Base-by-base conservation (phyloP, 64 coral and sea anemone genomes). In the Catalaphyllia jardinei region DNA sequence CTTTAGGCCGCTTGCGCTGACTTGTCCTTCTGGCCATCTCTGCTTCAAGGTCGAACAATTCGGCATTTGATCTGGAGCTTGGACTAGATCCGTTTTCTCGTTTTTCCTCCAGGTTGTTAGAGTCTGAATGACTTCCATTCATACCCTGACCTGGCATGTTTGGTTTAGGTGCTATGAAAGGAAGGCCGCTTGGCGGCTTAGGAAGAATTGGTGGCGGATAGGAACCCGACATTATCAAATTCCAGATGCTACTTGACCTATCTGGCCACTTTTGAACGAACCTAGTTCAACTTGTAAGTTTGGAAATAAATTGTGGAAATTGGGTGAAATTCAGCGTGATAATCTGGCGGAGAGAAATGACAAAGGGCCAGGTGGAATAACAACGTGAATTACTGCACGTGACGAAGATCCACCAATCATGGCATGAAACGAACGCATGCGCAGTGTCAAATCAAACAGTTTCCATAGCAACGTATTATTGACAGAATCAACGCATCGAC, bases 1-100 rank as follows among this genome's bases (percentile, higher is more conserved):
- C 97, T 99, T 99, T 99, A 16, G 97, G 83, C 46, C 97, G 90
- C 81, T 99, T 99, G 81, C 97, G 90, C 59, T 99, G 97, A 67
- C 97, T 99, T 69, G 97, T 99, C 79, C 97, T 87, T 73, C 97
- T 93, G 75, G 63, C 76, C 77, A 73, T 54, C 29, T 35, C 88
- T 74, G 42, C 86, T 75, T 89, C 88, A 52, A 64, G 8, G 60
- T 30, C 88, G 62, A 96, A 86, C 92, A 72, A 86, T 96, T 67
- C 83, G 54, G 19, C 54, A 79, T 89, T 62, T 52, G 92, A 74
- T 72, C 92, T 94, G 60, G 79, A 67, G 72, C 77, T 73, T 57
- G 86, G 88, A 72, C 79, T 75, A 67, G 24, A 73, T 67, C 94
- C 91, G 75, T 86, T 89, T 64, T 96, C 75, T 54, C 87, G 52